phyloP scores from a whole-genome alignment of 64 coral and sea anemone genomes.

The Montipora capricornis region DNA sequence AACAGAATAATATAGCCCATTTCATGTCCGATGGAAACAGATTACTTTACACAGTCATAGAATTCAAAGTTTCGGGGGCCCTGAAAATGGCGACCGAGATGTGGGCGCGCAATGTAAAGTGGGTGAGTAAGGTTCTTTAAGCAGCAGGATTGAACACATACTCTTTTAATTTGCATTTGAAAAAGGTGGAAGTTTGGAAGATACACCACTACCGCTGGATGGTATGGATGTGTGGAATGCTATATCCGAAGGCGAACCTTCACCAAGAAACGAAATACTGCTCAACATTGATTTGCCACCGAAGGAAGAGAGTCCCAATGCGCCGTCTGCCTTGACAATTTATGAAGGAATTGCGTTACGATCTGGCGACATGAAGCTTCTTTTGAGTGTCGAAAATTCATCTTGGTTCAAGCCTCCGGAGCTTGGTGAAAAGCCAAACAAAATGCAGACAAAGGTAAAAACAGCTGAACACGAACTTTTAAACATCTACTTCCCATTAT shows the following conservation, averaged over 20 bases:
- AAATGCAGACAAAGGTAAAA: not conserved
- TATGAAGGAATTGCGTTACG: slow-evolving; percentile 84
- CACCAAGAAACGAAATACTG: slow-evolving; percentile 51
- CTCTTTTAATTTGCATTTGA: not conserved
- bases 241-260: slow-evolving; percentile 48
- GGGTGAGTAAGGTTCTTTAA: too few species aligned
- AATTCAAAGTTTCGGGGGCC: too few species aligned
- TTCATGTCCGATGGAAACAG: too few species aligned
- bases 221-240: slow-evolving; percentile 54
- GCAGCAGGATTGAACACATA: not conserved
- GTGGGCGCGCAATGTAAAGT: too few species aligned
- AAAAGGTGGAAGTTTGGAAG: slow-evolving; percentile 5
- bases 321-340: not conserved
- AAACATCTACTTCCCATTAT: too few species aligned
- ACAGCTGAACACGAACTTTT: too few species aligned
- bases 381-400: slow-evolving; percentile 62
- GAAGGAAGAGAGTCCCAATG: not conserved
- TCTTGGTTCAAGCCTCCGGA: slow-evolving; percentile 78
- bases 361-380: slow-evolving; percentile 84
- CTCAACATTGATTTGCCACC: slow-evolving; percentile 32
- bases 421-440: not conserved
- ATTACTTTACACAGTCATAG: too few species aligned
- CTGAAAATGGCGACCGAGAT: too few species aligned
- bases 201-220: not conserved
- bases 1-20: too few species aligned